Evolutionary conservation across 2,797 vertebrate genomes (phyloP).

Genomic region (Acanthurus lineatus): DNA sequence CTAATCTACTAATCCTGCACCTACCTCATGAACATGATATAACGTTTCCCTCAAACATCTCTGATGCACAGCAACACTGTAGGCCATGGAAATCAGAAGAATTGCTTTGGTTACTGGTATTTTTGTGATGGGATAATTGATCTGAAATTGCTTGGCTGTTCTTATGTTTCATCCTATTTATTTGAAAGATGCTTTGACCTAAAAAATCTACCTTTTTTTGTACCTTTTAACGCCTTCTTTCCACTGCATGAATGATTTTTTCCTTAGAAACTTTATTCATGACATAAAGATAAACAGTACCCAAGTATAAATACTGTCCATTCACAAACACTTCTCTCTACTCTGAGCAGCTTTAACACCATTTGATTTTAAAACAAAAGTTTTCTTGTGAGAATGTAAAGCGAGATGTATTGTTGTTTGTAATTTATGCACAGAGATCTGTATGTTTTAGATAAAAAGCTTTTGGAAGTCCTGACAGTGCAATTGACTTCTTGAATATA

Average conservation of each 20-base stretch:
- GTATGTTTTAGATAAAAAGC: too few relatives aligned
- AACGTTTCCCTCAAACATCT: background rate
- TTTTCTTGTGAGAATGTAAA: too few relatives aligned
- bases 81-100: slow-evolving; percentile 24
- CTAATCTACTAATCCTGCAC: slow-evolving; percentile 10
- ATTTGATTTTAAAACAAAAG: too few relatives aligned
- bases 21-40: background rate
- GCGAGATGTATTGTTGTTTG: too few relatives aligned
- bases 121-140: slow-evolving; percentile 57
- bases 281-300: background rate
- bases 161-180: background rate
- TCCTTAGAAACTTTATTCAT: background rate
- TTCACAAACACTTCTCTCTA: too few relatives aligned
- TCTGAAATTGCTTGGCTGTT: slow-evolving; percentile 45
- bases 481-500: too few relatives aligned
- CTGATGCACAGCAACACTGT: background rate
- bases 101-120: slow-evolving; percentile 51
- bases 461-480: too few relatives aligned
- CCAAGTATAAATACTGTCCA: too few relatives aligned
- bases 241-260: too few relatives aligned
- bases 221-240: too few relatives aligned
- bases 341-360: too few relatives aligned
- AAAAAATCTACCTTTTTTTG: background rate
- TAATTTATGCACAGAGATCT: too few relatives aligned
- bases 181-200: slow-evolving; percentile 5